Evolutionary conservation across 2,797 vertebrate genomes (phyloP), one percentile per base, ranked within the genome.

Genomic region (Takifugu ocellatus): DNA sequence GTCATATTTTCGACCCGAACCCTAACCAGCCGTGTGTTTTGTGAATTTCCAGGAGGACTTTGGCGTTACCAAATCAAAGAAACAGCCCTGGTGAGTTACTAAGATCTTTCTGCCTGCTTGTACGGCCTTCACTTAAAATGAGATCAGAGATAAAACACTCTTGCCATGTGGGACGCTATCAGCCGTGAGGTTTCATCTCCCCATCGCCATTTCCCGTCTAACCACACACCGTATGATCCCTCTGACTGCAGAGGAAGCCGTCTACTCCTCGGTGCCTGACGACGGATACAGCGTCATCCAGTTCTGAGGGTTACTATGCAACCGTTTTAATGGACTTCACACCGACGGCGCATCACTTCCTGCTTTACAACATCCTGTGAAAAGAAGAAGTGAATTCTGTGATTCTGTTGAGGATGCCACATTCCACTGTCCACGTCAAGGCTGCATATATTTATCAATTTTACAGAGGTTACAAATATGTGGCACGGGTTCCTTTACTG

Each of bases 41-140:
- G 5, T 66, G 5, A 26, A 55, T 79, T 79, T 72, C 14, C 68
- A 98, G 95, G 87, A 92, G 94, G 74, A 91, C 21, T 21, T 21
- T 80, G 48, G 89, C 88, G 1, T 72, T 88, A 24, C 93, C 94
- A 48, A 53, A 83, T 42, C 93, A 93, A 5, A 69, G 78, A 61
- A 87, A n/a, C 0, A 61, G 49, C 1, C 76, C 62, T 70, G 87
- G 93, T 96, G 81, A 54, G 88, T 62, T 31, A 44, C 6, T 33
- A 27, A 49, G n/a, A 11, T 11, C 6, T 17, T 47, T 5, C 45
- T 15, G 27, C 14, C 49, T 26, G 5, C 17, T 36, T 11, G 25
- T 7, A 29, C 4, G 4, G 27, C 7, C 27, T 29, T 21, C 21
- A 21, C 27, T 29, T 29, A 29, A 29, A 4, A 29, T 29, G 4